Evolutionary conservation across 2,888 invertebrate genomes (phyloP).

Genomic region (Melanostoma scalare): DNA sequence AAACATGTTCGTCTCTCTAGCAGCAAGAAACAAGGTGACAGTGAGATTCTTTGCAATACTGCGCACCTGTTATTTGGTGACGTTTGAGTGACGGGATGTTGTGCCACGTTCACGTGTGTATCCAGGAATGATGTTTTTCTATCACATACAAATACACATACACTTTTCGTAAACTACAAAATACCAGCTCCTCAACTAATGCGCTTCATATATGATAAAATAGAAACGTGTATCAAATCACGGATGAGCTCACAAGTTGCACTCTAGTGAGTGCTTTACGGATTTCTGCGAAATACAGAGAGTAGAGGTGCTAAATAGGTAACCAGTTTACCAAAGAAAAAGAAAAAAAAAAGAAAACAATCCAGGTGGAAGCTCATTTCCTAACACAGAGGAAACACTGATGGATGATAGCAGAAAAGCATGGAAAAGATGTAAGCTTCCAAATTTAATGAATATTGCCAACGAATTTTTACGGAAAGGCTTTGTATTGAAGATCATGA

Average conservation of each 20-base stretch:
- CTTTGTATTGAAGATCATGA: too few species aligned
- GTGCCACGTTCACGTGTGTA: slow-evolving; percentile 40
- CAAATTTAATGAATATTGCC: too few species aligned
- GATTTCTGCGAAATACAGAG: too few species aligned
- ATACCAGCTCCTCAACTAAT: too few species aligned
- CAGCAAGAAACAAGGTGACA: slow-evolving; percentile 40
- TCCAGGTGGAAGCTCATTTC: too few species aligned
- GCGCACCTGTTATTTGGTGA: slow-evolving; percentile 52
- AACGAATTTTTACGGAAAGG: too few species aligned
- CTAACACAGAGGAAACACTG: too few species aligned
- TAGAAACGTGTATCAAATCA: slow-evolving; percentile 66
- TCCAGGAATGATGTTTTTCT: slow-evolving; percentile 50
- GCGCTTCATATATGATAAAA: slow-evolving; percentile 45
- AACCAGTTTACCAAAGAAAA: too few species aligned
- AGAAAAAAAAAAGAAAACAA: too few species aligned
- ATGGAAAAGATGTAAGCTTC: too few species aligned
- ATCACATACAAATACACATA: slow-evolving; percentile 16
- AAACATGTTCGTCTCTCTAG: slow-evolving; percentile 34
- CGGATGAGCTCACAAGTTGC: slow-evolving; percentile 69
- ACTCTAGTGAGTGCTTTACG: slow-evolving; percentile 50
- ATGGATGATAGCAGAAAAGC: too few species aligned
- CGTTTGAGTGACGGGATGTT: slow-evolving; percentile 57
- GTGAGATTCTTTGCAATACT: slow-evolving; percentile 44
- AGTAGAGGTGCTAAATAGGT: too few species aligned
- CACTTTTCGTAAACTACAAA: not conserved